Conservation (phyloP, 2,888 invertebrate species). For the Coenonympha glycerion region DNA sequence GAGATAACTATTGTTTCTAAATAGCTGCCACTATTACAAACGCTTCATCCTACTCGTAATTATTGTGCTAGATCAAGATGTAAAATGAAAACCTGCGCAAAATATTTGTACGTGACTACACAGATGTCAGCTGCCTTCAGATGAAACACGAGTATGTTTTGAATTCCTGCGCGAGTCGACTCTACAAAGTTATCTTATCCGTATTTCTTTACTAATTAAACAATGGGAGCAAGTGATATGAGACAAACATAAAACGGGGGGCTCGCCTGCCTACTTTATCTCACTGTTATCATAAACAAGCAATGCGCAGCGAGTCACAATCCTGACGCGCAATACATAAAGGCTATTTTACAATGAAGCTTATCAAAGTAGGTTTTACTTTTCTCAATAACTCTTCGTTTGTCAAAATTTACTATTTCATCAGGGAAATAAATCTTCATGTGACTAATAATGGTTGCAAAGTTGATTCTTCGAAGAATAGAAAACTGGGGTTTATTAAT, state of each 20-base stretch:
- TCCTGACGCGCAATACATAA: constrained; percentile 7
- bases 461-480: neutral
- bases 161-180: constrained; percentile 17
- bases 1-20: too few species aligned
- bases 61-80: neutral
- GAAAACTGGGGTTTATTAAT: neutral
- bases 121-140: constrained; percentile 24
- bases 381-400: neutral
- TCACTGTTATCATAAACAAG: constrained; percentile 31
- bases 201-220: constrained; percentile 41
- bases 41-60: too few species aligned
- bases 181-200: constrained; percentile 32
- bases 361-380: constrained; percentile 13
- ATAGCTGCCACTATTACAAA: too few species aligned
- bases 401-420: constrained; percentile 17
- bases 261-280: constrained; percentile 41
- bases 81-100: constrained; percentile 4
- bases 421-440: constrained; percentile 7
- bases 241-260: constrained; percentile 41
- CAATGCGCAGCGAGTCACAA: constrained; percentile 33
- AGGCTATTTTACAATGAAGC: constrained; percentile 11
- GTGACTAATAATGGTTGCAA: constrained; percentile 1
- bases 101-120: constrained; percentile 29
- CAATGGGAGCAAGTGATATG: constrained; percentile 34
- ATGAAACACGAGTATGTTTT: constrained; percentile 23